A percentile compares a stretch with the other conserved stretches of the same genome.
Evolutionary conservation across 2,113 vertebrate genomes (phyloP).

Genomic region (Lasiurus borealis): DNA sequence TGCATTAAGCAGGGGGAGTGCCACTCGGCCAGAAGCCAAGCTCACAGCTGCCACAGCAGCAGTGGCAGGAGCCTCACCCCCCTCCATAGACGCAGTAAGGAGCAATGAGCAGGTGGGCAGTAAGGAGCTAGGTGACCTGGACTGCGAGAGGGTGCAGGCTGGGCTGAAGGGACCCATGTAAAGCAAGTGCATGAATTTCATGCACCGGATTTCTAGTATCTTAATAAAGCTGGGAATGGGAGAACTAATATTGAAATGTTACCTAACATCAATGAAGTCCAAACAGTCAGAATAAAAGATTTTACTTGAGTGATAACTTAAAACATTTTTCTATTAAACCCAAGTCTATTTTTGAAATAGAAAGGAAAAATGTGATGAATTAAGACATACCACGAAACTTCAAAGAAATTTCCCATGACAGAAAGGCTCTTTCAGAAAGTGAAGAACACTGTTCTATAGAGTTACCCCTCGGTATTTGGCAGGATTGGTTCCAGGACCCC

Average conservation of each 20-base stretch:
- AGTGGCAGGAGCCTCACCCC: too few species aligned
- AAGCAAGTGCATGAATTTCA: too few species aligned
- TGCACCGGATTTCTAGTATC: too few species aligned
- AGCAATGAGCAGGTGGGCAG: too few species aligned
- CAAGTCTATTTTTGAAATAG: not conserved
- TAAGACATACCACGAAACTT: not conserved
- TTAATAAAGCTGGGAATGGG: not conserved
- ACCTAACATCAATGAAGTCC: not conserved
- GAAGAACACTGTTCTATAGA: not conserved
- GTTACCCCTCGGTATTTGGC: not conserved
- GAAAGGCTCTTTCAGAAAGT: not conserved
- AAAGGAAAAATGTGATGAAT: not conserved
- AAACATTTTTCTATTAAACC: not conserved
- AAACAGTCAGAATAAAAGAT: not conserved
- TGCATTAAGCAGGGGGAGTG: too few species aligned
- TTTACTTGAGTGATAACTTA: not conserved
- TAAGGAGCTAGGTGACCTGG: too few species aligned
- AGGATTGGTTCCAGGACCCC: not conserved
- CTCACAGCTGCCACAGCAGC: too few species aligned
- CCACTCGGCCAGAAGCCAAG: too few species aligned
- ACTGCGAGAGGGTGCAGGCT: too few species aligned
- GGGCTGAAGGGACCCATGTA: too few species aligned
- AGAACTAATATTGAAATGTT: not conserved
- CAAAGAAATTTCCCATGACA: not conserved
- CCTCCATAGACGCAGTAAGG: too few species aligned